Conservation (phyloP, 2,888 invertebrate species). For the Euspilapteryx auroguttella region DNA sequence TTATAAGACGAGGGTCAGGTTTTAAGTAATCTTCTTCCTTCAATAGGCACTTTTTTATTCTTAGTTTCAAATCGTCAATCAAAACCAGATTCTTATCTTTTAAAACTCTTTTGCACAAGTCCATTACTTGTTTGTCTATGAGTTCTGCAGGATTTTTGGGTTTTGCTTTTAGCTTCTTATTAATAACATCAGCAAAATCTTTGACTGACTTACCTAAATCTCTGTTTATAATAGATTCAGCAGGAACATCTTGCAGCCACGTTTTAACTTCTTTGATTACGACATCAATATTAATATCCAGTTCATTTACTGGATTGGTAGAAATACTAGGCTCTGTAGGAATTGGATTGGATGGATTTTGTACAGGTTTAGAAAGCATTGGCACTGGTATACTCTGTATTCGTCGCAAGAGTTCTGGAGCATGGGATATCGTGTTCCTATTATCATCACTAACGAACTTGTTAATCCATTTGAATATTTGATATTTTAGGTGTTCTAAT, state of each 20-base stretch:
- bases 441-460: slow-evolving; percentile 23
- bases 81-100: neutral
- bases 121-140: neutral
- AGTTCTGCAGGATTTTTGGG: neutral
- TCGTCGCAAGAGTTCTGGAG: slow-evolving; percentile 20
- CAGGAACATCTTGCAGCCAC: neutral
- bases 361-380: slow-evolving; percentile 10
- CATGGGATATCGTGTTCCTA: slow-evolving; percentile 17
- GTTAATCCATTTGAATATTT: slow-evolving; percentile 36
- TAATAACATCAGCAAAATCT: neutral
- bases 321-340: neutral
- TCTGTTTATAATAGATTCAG: neutral
- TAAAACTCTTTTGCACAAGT: neutral
- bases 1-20: neutral
- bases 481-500: slow-evolving; percentile 30
- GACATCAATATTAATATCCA: too few relatives aligned
- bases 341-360: neutral
- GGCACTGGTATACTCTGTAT: slow-evolving; percentile 22
- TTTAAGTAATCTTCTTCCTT: neutral
- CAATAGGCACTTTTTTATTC: neutral
- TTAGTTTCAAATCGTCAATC: neutral
- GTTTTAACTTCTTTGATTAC: neutral
- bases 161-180: neutral
- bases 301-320: too few relatives aligned
- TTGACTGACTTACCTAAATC: neutral